These are phyloP conservation scores for Gymnosoma rotundatum DNA, from an alignment of 2,888 invertebrate genomes.

Conservation along the genomic window DNA sequence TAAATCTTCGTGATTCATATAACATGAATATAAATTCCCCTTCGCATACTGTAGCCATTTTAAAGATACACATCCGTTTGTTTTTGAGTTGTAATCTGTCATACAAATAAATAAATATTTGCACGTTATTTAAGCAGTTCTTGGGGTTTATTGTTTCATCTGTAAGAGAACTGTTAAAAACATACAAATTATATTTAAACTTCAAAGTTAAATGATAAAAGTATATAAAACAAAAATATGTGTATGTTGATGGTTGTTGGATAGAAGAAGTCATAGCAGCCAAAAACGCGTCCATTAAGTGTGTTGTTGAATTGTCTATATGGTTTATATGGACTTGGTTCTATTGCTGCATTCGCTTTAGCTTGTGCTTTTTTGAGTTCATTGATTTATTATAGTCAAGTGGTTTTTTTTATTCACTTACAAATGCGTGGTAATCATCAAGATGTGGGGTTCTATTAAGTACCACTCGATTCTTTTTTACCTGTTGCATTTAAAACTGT, in stretches of 20 bases:
- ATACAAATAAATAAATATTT: constrained; percentile 51
- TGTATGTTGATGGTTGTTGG: constrained; percentile 44
- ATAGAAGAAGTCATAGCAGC: constrained; percentile 35
- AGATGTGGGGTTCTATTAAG: neutral
- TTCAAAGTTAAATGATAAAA: constrained; percentile 32
- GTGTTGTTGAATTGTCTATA: constrained; percentile 39
- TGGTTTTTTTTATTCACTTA: constrained; percentile 22
- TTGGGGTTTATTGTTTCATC: constrained; percentile 10
- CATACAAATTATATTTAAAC: constrained; percentile 54
- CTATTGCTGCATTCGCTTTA: constrained; percentile 49
- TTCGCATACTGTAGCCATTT: constrained; percentile 9
- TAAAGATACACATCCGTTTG: constrained; percentile 53
- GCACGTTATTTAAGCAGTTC: constrained; percentile 44
- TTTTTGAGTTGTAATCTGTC: constrained; percentile 29
- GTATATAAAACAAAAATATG: constrained; percentile 1
- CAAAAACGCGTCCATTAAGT: constrained; percentile 37
- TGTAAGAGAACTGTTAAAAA: constrained; percentile 14
- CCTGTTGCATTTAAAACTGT: constrained; percentile 45
- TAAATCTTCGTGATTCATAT: constrained; percentile 46
- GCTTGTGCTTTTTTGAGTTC: constrained; percentile 37
- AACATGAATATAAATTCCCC: neutral
- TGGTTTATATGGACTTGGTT: constrained; percentile 15
- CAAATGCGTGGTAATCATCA: constrained; percentile 62
- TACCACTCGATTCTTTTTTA: constrained; percentile 27
- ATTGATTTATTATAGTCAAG: constrained; percentile 65